Base-by-base conservation (phyloP, 2,113 vertebrate genomes). In the Cariama cristata region DNA sequence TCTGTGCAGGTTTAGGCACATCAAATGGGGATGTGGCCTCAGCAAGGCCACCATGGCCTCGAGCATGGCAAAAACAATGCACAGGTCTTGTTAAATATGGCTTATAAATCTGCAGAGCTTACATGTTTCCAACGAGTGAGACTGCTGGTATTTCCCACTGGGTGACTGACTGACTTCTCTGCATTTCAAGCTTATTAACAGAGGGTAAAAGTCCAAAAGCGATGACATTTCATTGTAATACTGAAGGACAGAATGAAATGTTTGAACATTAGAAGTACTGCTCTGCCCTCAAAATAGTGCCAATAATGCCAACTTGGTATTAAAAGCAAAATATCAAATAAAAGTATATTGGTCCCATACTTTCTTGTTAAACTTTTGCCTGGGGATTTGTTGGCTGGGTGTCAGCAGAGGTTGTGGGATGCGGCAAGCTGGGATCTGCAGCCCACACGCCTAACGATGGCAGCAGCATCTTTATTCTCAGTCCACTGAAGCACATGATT, bases 401-500 rank as follows among this genome's bases (percentile, higher is more conserved):
- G 73, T 23, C 30, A 52, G 60, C 38, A 27, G 19, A 75, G 44
- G 50, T 9, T 24, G 35, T 35, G 66, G 79, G 75, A 86, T 63
- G 79, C 1, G 1, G 40, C 5, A 47, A 75, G 67, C 72, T 58
- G 38, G 49, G 84, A 69, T 45, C 80, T 69, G 76, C 58, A 72
- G 35, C 52, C 82, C 67, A 7, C 27, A 82, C 30, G 49, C 81
- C 74, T 52, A 79, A 32, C 3, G 4, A 58, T 63, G 64, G 95
- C 72, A 84, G 73, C 77, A 83, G n/a, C 81, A 52, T 68, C 91
- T 97, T 95, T 45, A 59, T 91, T 55, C 52, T 95, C 96, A 77
- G 81, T 94, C 94, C 97, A 95, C 26, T 95, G 93, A 90, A 90
- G 80, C 92, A 96, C 93, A 96, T 92, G 91, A 97, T 95, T 96